These are phyloP conservation scores for Boulengeromyrus knoepffleri DNA, from an alignment of 2,113 vertebrate genomes.

Conservation along the genomic window DNA sequence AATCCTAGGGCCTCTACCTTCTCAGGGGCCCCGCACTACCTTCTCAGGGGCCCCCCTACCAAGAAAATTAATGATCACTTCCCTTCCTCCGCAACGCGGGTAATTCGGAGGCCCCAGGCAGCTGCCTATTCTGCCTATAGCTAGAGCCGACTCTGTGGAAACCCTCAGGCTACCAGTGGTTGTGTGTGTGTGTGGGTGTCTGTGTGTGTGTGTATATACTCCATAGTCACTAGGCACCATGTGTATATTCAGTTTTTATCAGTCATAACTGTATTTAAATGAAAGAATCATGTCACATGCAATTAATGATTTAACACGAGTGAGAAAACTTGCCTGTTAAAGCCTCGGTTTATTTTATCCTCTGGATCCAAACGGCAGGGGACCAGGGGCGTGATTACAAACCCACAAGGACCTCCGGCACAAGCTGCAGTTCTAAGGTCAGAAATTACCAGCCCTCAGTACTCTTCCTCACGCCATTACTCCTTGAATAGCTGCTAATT, in stretches of 20 bases:
- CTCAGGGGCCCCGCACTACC: neutral
- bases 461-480: slow-evolving; percentile 30
- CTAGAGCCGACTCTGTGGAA: neutral
- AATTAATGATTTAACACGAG: neutral
- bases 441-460: slow-evolving; percentile 31
- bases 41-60: neutral
- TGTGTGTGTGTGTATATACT: neutral
- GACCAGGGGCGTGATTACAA: neutral
- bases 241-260: neutral
- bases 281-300: neutral
- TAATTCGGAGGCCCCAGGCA: neutral
- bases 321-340: neutral
- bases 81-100: neutral
- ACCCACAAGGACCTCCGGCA: neutral
- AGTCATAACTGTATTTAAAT: neutral
- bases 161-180: neutral
- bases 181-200: neutral
- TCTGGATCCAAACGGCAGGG: neutral
- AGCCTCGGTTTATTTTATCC: neutral
- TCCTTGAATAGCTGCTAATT: slow-evolving; percentile 29
- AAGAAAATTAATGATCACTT: neutral
- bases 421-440: neutral
- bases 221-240: neutral
- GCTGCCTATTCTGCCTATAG: neutral
- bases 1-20: neutral